Base-by-base conservation (phyloP, 2,113 vertebrate genomes). In the Psilopogon haemacephalus region DNA sequence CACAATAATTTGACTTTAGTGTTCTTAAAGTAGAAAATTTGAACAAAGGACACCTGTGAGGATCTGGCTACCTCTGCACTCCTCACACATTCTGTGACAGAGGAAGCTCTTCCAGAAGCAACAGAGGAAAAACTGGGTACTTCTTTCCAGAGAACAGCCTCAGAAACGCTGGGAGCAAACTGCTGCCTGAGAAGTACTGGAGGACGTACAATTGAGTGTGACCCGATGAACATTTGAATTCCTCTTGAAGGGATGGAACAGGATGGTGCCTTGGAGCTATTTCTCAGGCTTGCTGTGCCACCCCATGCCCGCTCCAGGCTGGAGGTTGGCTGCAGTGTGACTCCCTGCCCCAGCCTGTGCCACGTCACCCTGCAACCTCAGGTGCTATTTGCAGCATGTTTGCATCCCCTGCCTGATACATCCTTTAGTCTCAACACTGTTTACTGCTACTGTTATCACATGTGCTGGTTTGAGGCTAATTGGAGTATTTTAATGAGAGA, bases 71-170 rank as follows among this genome's bases (percentile, higher is more conserved):
- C 40, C 30, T 70, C 14, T 63, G 56, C 52, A 69, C 33, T 19
- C 37, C 0, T 0, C 0, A 0, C 12, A 17, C 4, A 1, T 18
- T 59, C 18, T 35, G 14, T 1, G 20, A 33, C 27, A n/a, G 55
- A 68, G 46, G 21, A 6, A 19, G 14, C 7, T 4, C 9, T 23
- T 48, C 24, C 26, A n/a, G 42, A 35, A 54, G 50, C 3, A 75
- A 58, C 0, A 0, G 48, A 35, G 15, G 15, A 82, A 13, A 70
- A 6, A 2, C 9, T 4, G 1, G 5, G 8, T 3, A 5, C 16
- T 7, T 13, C 0, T 1, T 35, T 38, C 11, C 3, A 1, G 1
- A 54, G 14, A 59, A 6, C 0, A 0, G 0, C 75, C 85, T 59
- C 0, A 0, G 46, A n/a, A 82, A 40, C 85, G n/a, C 40, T 26